A percentile compares a stretch with the other conserved stretches of the same genome.
Evolutionary conservation across 2,888 invertebrate species (phyloP).

Genomic region (Ennomos fuscantarius): DNA sequence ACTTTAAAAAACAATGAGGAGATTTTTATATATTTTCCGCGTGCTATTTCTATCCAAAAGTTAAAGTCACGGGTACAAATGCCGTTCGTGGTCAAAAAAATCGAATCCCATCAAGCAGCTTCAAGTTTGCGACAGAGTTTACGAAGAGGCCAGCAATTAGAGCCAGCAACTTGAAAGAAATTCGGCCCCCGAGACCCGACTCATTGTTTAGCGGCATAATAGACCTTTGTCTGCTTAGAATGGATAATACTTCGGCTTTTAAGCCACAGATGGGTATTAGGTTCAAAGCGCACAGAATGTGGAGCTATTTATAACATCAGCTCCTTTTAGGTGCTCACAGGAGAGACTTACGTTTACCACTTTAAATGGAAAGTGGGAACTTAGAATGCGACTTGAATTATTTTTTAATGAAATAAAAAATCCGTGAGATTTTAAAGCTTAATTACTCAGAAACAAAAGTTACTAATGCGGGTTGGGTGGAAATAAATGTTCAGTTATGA

Average conservation of each 20-base stretch:
- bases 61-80: too few species aligned
- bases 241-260: constrained; percentile 42
- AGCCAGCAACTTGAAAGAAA: constrained; percentile 60
- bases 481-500: too few species aligned
- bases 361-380: constrained; percentile 3
- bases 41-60: too few species aligned
- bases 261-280: constrained; percentile 35
- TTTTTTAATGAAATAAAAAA: too few species aligned
- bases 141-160: constrained; percentile 60
- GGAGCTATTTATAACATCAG: constrained; percentile 27
- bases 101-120: neutral
- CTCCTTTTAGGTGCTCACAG: constrained; percentile 16
- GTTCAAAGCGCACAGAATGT: constrained; percentile 29
- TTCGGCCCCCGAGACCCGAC: constrained; percentile 44
- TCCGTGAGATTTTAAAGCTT: too few species aligned
- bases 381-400: too few species aligned
- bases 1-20: too few species aligned
- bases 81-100: too few species aligned
- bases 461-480: too few species aligned
- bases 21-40: too few species aligned
- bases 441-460: too few species aligned
- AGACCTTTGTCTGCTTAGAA: constrained; percentile 49
- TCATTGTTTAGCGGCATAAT: constrained; percentile 56
- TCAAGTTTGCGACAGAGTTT: constrained; percentile 10
- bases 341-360: constrained; percentile 12